Evolutionary conservation across 2,888 invertebrate species (phyloP).

Genomic region (Diaperis boleti): DNA sequence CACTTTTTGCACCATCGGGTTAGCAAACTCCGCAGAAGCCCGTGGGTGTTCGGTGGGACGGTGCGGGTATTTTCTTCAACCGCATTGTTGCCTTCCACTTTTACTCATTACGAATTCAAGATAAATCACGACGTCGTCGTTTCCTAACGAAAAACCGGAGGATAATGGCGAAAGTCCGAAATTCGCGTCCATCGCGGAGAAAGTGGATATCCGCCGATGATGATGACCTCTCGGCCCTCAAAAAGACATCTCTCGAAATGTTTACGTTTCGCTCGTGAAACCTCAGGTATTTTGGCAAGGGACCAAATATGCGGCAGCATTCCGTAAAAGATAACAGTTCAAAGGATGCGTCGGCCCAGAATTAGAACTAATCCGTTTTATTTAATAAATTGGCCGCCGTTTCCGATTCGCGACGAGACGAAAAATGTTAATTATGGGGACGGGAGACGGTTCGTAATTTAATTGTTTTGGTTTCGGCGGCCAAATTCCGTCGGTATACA

Average conservation of each 20-base stretch:
- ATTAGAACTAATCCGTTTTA: conserved; percentile 21
- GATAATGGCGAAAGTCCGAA: conserved; percentile 29
- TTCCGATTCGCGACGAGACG: conserved; percentile 9
- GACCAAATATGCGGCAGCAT: conserved; percentile 19
- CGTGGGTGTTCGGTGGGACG: no score
- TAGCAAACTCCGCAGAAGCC: no score
- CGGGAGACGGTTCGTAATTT: conserved; percentile 9
- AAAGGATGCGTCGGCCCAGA: conserved; percentile 1
- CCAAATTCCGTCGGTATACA: conserved; percentile 1
- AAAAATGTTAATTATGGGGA: background rate
- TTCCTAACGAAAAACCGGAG: conserved; percentile 8
- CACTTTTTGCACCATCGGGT: no score
- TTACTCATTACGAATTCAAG: conserved; percentile 14
- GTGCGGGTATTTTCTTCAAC: no score
- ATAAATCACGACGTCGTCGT: conserved; percentile 7
- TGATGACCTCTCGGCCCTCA: conserved; percentile 12
- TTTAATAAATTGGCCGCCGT: conserved; percentile 10
- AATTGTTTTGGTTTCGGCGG: conserved; percentile 19
- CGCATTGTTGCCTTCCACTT: conserved; percentile 2
- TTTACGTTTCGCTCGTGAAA: conserved; percentile 17
- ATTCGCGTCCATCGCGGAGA: conserved; percentile 19
- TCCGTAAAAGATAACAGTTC: conserved; percentile 18
- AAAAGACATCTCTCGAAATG: conserved; percentile 2
- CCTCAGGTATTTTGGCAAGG: conserved; percentile 26
- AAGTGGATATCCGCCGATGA: conserved; percentile 16